These are phyloP conservation scores for Bombus ignitus DNA, from an alignment of 1,140 invertebrate species.

Conservation along the genomic window DNA sequence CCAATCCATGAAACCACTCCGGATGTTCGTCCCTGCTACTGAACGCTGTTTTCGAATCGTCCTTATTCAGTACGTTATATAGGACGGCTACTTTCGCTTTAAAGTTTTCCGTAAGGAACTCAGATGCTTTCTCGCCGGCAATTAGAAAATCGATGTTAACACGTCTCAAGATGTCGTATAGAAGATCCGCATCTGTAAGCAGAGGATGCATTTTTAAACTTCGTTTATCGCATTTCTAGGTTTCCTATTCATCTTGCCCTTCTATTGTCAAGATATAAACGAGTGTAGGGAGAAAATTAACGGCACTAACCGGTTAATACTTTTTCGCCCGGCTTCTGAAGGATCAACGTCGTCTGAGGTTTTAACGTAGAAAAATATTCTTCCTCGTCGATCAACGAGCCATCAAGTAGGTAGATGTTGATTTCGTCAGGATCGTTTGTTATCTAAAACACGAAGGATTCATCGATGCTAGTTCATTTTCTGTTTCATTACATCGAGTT, in stretches of 20 bases:
- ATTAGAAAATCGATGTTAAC: constrained; percentile 86
- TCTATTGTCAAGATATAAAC: not conserved
- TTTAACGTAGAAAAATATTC: constrained; percentile 89
- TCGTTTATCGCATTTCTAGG: not conserved
- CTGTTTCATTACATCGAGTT: not conserved
- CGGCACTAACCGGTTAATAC: constrained; percentile 85
- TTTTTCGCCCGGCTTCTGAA: constrained; percentile 85
- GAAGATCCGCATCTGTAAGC: constrained; percentile 84
- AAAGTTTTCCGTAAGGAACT: constrained; percentile 87
- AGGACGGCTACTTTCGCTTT: constrained; percentile 84
- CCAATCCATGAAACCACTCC: constrained; percentile 89
- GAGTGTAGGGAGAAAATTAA: not conserved
- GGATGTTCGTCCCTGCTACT: constrained; percentile 86
- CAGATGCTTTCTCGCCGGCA: constrained; percentile 84
- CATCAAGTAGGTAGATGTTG: constrained; percentile 84
- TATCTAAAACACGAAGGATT: constrained; percentile 71
- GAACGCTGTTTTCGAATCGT: constrained; percentile 83
- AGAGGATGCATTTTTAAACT: not conserved
- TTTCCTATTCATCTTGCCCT: not conserved
- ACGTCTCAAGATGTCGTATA: constrained; percentile 85
- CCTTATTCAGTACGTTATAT: constrained; percentile 81
- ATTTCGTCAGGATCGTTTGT: constrained; percentile 76
- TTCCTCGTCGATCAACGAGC: constrained; percentile 89
- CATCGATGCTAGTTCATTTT: not conserved
- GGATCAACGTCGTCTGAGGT: constrained; percentile 88